A percentile compares a stretch with the other conserved stretches of the same genome.
Evolutionary conservation across 2,888 invertebrate species (phyloP).

Genomic region (Drosophila falleni): DNA sequence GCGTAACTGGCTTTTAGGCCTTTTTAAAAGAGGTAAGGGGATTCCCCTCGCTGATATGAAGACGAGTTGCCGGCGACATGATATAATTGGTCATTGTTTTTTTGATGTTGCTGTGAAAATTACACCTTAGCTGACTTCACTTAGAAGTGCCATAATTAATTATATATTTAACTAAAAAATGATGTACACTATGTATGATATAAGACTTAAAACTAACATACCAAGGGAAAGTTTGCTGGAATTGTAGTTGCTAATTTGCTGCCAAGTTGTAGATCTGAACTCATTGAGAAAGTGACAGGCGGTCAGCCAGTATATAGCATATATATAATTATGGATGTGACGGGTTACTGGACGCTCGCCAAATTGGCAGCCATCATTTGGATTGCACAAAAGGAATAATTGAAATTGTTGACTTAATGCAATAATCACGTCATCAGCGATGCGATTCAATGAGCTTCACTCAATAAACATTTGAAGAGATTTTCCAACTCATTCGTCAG

Average conservation of each 20-base stretch:
- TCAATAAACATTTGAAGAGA: slow-evolving; percentile 21
- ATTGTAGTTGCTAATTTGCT: background rate
- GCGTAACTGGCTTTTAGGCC: slow-evolving; percentile 56
- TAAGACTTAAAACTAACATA: slow-evolving; percentile 6
- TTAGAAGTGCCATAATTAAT: slow-evolving; percentile 64
- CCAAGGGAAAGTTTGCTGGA: slow-evolving; percentile 39
- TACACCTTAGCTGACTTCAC: slow-evolving; percentile 9
- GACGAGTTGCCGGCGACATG: slow-evolving; percentile 43
- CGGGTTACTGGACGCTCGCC: slow-evolving; percentile 48
- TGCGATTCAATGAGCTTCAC: slow-evolving; percentile 44
- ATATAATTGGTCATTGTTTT: slow-evolving; percentile 64
- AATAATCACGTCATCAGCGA: slow-evolving; percentile 47
- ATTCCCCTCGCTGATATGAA: slow-evolving; percentile 15
- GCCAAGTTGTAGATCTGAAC: slow-evolving; percentile 28
- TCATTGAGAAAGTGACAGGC: slow-evolving; percentile 23
- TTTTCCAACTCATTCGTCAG: slow-evolving; percentile 3
- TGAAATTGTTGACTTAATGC: slow-evolving; percentile 58
- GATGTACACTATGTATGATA: slow-evolving; percentile 11
- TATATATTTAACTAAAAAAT: slow-evolving; percentile 56
- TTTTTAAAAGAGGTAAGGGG: background rate
- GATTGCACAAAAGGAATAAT: slow-evolving; percentile 61
- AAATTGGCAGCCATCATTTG: slow-evolving; percentile 27
- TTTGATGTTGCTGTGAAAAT: slow-evolving; percentile 24
- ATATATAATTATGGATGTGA: slow-evolving; percentile 25
- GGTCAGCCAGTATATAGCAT: background rate